Conservation (phyloP, 2,888 invertebrate species). For the Apoda limacodes region DNA sequence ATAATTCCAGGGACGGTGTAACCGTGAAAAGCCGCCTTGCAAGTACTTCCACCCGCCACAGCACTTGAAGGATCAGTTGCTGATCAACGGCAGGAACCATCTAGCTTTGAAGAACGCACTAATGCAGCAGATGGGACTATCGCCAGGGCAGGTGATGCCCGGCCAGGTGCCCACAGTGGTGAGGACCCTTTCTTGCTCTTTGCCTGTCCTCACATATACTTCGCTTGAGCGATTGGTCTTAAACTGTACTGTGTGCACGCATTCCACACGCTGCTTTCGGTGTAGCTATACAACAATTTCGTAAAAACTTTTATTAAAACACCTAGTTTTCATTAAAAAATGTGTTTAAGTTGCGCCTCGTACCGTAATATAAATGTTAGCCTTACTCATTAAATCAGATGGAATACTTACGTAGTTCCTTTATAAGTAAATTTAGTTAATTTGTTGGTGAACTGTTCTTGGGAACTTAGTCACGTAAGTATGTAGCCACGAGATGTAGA, state of each 20-base stretch:
- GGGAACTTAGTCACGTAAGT: constrained; percentile 30
- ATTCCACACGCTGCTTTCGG: constrained; percentile 63
- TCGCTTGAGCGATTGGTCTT: constrained; percentile 62
- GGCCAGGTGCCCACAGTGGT: constrained; percentile 95
- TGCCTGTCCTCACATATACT: too few species aligned
- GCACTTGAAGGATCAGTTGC: constrained; percentile 99
- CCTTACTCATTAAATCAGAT: constrained; percentile 14
- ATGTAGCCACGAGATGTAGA: too few species aligned
- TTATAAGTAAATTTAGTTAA: constrained; percentile 26
- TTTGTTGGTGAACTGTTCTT: constrained; percentile 29
- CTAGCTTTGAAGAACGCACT: constrained; percentile 98
- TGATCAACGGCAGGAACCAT: constrained; percentile 99
- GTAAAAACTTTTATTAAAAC: constrained; percentile 41
- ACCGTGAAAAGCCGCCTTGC: constrained; percentile 99
- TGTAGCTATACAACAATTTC: constrained; percentile 50
- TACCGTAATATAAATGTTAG: constrained; percentile 1
- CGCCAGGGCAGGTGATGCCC: constrained; percentile 92
- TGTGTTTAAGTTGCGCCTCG: constrained; percentile 53
- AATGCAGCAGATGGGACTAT: constrained; percentile 96
- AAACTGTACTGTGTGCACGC: constrained; percentile 35
- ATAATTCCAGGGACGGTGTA: constrained; percentile 98
- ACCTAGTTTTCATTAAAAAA: constrained; percentile 41
- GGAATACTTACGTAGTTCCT: constrained; percentile 22
- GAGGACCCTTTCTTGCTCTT: constrained; percentile 54
- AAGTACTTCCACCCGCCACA: constrained; percentile 99